Conservation (phyloP, 2,113 vertebrate genomes). For the Clarias macrocephalus region DNA sequence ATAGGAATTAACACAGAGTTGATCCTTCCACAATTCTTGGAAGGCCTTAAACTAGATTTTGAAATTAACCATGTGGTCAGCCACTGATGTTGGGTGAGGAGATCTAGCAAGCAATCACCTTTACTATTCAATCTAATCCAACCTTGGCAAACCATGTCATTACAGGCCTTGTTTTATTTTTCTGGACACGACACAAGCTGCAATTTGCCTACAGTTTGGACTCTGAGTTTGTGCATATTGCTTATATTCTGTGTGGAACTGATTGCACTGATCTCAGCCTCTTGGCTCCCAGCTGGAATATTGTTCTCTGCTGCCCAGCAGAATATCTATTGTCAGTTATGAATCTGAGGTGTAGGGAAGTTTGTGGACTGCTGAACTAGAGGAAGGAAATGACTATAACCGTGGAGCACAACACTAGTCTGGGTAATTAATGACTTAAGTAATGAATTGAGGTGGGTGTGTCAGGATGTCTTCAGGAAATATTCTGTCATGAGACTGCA, state of each 20-base stretch:
- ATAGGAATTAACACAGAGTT: neutral
- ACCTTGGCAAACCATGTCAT: neutral
- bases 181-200: neutral
- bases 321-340: slow-evolving; percentile 8
- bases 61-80: neutral
- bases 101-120: neutral
- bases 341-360: neutral
- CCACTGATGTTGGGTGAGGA: neutral
- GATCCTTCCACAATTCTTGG: neutral
- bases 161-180: too few species aligned
- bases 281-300: slow-evolving; percentile 7
- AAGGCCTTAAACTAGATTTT: neutral
- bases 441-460: neutral
- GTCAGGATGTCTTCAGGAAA: neutral
- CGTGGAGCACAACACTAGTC: neutral
- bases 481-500: neutral
- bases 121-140: neutral
- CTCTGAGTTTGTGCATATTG: neutral
- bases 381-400: slow-evolving; percentile 3
- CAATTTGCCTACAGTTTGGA: neutral
- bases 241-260: neutral
- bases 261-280: slow-evolving; percentile 1
- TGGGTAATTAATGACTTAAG: neutral
- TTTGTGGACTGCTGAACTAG: neutral
- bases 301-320: neutral